Conservation (phyloP, 2,797 vertebrate species). For the Tamandua tetradactyla region DNA sequence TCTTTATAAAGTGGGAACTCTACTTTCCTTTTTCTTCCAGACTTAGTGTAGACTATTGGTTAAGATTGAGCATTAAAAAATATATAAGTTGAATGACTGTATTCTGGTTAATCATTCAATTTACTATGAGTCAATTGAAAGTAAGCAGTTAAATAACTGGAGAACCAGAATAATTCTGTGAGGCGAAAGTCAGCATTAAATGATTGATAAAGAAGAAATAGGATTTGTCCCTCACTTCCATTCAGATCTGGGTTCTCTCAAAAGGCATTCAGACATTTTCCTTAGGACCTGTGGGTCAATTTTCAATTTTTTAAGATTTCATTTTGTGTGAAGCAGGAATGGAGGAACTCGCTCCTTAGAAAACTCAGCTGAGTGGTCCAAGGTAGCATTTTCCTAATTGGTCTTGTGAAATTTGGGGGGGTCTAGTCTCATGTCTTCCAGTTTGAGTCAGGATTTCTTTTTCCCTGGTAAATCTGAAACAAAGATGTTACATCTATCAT, state of each 20-base stretch:
- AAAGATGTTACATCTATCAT: not conserved
- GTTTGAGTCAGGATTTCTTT: not conserved
- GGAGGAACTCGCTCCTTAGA: not conserved
- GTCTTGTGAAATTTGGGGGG: not conserved
- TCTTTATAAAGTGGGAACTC: slow-evolving; percentile 1
- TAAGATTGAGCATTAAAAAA: slow-evolving; percentile 19
- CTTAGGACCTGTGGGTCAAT: not conserved
- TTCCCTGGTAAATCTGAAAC: not conserved
- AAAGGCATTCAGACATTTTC: not conserved
- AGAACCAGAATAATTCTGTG: not conserved
- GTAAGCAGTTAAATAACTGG: not conserved
- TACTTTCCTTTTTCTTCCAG: slow-evolving; percentile 52
- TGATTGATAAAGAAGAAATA: not conserved
- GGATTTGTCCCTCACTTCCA: not conserved
- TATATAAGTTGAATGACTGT: not conserved
- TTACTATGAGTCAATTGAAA: not conserved
- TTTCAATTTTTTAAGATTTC: slow-evolving; percentile 18
- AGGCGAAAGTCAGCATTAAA: not conserved
- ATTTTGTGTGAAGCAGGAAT: not conserved
- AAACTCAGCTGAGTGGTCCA: not conserved
- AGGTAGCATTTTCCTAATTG: not conserved
- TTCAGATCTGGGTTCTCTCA: not conserved
- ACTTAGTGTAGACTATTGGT: slow-evolving; percentile 35
- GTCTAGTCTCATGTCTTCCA: not conserved
- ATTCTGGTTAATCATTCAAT: not conserved